These are phyloP conservation scores for Centruroides sculpturatus DNA, from an alignment of 1,140 invertebrate genomes.

Conservation along the genomic window DNA sequence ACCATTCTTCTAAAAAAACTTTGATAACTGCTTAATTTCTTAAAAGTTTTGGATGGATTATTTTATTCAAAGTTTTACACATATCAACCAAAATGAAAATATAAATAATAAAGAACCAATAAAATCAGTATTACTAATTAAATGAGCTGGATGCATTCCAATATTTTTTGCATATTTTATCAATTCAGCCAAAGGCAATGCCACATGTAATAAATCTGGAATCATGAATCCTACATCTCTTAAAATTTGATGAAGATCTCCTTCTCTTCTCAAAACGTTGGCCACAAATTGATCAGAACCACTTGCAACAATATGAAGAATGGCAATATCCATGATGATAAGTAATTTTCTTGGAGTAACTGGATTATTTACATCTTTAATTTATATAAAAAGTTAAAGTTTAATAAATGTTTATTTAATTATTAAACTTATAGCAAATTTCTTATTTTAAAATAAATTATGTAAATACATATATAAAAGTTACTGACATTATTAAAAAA, in stretches of 20 bases:
- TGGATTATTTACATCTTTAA: neutral
- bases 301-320: slow-evolving; percentile 53
- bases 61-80: neutral
- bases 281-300: slow-evolving; percentile 58
- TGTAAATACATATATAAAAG: neutral
- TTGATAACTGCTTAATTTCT: too few species aligned
- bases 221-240: slow-evolving; percentile 58
- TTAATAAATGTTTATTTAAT: neutral
- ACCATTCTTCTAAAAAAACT: too few species aligned
- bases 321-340: slow-evolving; percentile 36
- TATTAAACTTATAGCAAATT: neutral
- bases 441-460: neutral
- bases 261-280: slow-evolving; percentile 53
- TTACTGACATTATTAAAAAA: too few species aligned
- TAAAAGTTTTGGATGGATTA: too few species aligned
- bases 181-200: slow-evolving; percentile 39
- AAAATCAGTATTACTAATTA: neutral
- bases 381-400: neutral
- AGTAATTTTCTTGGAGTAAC: neutral
- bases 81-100: neutral
- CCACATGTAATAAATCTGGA: slow-evolving; percentile 50
- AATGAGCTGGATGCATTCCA: neutral
- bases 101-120: neutral
- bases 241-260: slow-evolving; percentile 46
- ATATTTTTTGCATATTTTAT: slow-evolving; percentile 18